phyloP scores from a whole-genome alignment of 2,113 vertebrate species.

The Lipotes vexillifer region DNA sequence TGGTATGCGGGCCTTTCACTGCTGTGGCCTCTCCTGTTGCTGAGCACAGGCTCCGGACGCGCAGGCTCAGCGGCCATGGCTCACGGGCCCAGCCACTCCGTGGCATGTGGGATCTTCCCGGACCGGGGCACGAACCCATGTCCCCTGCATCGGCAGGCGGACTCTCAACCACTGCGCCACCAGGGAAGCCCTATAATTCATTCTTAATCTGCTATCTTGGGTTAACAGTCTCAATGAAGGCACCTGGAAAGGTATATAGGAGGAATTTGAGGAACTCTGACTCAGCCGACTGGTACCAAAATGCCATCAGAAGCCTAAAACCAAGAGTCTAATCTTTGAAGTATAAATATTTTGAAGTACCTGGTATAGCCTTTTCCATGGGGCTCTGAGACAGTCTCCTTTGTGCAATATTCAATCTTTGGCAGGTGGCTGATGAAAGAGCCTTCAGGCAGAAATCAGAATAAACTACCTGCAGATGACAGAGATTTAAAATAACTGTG shows the following conservation, averaged over 20 bases:
- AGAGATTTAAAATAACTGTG: background rate
- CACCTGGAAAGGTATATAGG: background rate
- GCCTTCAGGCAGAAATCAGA: background rate
- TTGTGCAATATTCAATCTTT: background rate
- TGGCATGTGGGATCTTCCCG: too few relatives aligned
- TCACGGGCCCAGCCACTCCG: too few relatives aligned
- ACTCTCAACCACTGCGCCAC: too few relatives aligned
- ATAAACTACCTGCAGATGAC: background rate
- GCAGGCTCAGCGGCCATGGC: too few relatives aligned
- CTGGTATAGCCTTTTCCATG: background rate
- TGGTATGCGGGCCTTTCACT: too few relatives aligned
- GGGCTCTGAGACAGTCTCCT: background rate
- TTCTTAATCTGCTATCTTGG: background rate
- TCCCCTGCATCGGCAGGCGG: too few relatives aligned
- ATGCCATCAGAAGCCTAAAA: background rate
- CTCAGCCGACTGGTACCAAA: background rate
- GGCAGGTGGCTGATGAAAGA: background rate
- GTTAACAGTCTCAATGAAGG: background rate
- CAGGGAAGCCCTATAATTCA: too few relatives aligned
- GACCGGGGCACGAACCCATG: too few relatives aligned
- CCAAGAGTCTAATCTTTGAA: background rate
- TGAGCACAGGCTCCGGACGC: too few relatives aligned
- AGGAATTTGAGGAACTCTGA: background rate
- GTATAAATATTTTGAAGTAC: background rate
- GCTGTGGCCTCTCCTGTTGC: too few relatives aligned